Base-by-base conservation (phyloP, 2,113 vertebrate genomes). In the Anseranas semipalmata region DNA sequence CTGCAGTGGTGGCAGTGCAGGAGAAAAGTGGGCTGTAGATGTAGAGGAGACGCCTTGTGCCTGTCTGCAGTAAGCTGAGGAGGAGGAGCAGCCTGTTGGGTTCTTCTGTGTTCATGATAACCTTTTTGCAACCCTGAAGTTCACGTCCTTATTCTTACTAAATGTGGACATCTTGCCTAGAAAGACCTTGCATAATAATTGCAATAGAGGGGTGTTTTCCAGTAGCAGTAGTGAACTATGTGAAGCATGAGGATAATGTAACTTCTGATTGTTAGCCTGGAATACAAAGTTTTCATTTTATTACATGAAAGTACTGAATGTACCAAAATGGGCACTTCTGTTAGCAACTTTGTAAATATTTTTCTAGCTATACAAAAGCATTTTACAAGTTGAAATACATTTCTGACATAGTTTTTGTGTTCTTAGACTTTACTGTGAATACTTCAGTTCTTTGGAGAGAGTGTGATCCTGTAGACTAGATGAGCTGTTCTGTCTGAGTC, bases 181-280 rank as follows among this genome's bases (percentile, higher is more conserved):
- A 58, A 58, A 43, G 41, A 10, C 32, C 10, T 58, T 37, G 58
- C 5, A 5, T 12, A 28, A 8, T 16, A 50, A 8, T 6, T 33
- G 32, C 16, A 20, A 21, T 1, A 19, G 33, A 56, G 25, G 15
- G 14, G 10, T 72, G 58, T 33, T 33, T 59, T 72, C 37, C 15
- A 33, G 73, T 33, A 37, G 85, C 19, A 10, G n/a, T 15, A 39
- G 15, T 10, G 27, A 67, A 32, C 21, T 8, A 15, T 19, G 0
- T 46, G 39, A n/a, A 1, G 1, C 6, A 2, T 12, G 53, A n/a
- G 55, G 52, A 11, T 43, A 10, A 48, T 24, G 18, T n/a, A 35
- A 32, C 9, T 39, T 41, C 50, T 58, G 35, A 43, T 22, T 63
- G 25, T 22, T 58, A 58, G 56, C 41, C 11, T 16, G 48, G 19